These are phyloP conservation scores for Otis tarda DNA, from an alignment of 2,113 vertebrate genomes.

Conservation along the genomic window DNA sequence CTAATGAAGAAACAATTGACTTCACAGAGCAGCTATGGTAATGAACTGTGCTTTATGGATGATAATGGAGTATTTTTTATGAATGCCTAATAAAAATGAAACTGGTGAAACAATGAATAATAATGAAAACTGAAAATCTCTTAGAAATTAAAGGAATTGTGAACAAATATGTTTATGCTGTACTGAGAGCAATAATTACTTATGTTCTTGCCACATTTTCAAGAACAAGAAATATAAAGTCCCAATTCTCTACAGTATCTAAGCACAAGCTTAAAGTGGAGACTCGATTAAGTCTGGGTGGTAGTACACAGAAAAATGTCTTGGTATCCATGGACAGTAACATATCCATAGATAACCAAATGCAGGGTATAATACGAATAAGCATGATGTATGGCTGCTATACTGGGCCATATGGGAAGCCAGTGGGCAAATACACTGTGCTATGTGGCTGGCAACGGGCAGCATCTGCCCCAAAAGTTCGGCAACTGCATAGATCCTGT, in stretches of 20 bases:
- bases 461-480: neutral
- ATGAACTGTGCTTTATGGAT: constrained; percentile 30
- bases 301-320: neutral
- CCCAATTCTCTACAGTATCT: neutral
- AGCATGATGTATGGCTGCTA: neutral
- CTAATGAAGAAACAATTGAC: constrained; percentile 56
- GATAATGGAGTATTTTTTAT: constrained; percentile 32
- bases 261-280: neutral
- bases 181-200: neutral
- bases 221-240: neutral
- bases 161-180: constrained; percentile 8
- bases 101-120: constrained; percentile 5
- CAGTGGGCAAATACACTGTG: neutral
- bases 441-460: neutral
- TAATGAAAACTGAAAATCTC: constrained; percentile 10
- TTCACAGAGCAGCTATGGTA: constrained; percentile 17
- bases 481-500: neutral
- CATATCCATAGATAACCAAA: neutral
- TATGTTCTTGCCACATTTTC: neutral
- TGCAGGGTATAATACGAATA: neutral
- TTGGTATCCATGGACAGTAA: constrained; percentile 16
- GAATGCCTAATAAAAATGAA: constrained; percentile 34
- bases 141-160: constrained; percentile 15
- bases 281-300: neutral
- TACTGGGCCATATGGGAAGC: neutral